Evolutionary conservation across 2,113 vertebrate genomes (phyloP), one percentile per base, ranked within the genome.

Genomic region (Psophia crepitans): DNA sequence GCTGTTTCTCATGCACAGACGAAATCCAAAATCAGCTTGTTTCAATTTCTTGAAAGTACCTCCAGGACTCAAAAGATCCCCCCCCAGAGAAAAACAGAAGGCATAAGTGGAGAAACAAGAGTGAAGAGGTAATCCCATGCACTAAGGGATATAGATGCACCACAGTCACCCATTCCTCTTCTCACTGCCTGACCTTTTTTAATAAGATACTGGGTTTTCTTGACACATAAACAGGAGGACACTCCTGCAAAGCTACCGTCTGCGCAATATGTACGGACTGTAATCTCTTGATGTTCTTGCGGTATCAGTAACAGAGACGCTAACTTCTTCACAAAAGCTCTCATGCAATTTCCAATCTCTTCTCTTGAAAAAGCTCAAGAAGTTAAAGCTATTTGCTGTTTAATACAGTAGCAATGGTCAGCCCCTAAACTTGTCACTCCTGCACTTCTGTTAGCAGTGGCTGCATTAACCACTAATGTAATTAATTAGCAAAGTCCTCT

Each of bases 341-440:
- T 54, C 24, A 6, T 0, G 0, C 9, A 0, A 0, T 43, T 84
- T 76, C 74, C 57, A 43, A 30, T 14, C 28, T 65, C 60, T 57
- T 49, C 51, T 53, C 60, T 37, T 12, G 15, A 54, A 83, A 79
- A 79, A 74, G 32, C 24, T 60, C 35, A 19, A 17, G 20, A n/a
- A 80, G 39, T 14, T 8, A 87, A 69, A 65, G 19, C 41, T 51
- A 14, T 39, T 19, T 76, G 51, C 18, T 66, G 27, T 17, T 63
- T 37, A 30, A 64, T 3, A 39, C 14, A 46, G 39, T 5, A 60
- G 26, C 53, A 75, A 14, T 2, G 7, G 68, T 79, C 30, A 18
- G 28, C 73, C 8, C 32, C 53, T 39, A 16, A 73, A 16, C n/a
- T 49, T 28, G n/a, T 23, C 20, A 49, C 24, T 77, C 44, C 64